Base-by-base conservation (phyloP, 1,140 invertebrate species). In the Lysiphlebus fabarum region DNA sequence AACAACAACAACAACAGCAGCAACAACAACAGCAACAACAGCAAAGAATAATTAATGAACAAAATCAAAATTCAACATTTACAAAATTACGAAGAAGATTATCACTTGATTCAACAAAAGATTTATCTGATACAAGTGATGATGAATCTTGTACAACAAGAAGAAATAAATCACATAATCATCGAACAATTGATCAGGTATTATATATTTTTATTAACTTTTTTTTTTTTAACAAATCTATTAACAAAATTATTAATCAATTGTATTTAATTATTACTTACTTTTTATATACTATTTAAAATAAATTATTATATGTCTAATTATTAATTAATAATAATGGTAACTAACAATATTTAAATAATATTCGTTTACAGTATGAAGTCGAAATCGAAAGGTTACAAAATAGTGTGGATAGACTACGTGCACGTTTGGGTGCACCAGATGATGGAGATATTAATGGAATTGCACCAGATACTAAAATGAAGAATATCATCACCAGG, bases 401-500 rank as follows among this genome's bases (percentile, higher is more conserved):
- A 71, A 83, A 84, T 69, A 89, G 87, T 60, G 86, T 91, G 62
- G 89, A 91, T 69, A 78, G 86, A 65, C 71, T 91, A 58, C 84
- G 89, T 69, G 67, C 82, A 41, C 71, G 74, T 62, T 71, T 75
- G 64, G 71, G 74, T 55, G 65, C 72, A 38, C 70, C 68, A 62
- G 78, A 77, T 69, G 79, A 75, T 79, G 82, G 43, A 70, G 84
- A 70, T 79, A 83, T 75, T 80, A 75, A 86, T 62, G 84, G 84
- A 58, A 65, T 71, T 59, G 72, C 71, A 49, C 70, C 73, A 14
- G 87, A 89, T 71, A 87, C 84, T 63, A 90, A 89, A 74, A 90
- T 90, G 87, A 88, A 89, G 80, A 87, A 85, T 72, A 89, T 90
- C 67, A 90, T 90, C 70, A 83, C 86, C 65, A 88, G 87, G 88